These are phyloP conservation scores for Prosopocoilus inquinatus DNA, from an alignment of 2,888 invertebrate species.

Conservation along the genomic window DNA sequence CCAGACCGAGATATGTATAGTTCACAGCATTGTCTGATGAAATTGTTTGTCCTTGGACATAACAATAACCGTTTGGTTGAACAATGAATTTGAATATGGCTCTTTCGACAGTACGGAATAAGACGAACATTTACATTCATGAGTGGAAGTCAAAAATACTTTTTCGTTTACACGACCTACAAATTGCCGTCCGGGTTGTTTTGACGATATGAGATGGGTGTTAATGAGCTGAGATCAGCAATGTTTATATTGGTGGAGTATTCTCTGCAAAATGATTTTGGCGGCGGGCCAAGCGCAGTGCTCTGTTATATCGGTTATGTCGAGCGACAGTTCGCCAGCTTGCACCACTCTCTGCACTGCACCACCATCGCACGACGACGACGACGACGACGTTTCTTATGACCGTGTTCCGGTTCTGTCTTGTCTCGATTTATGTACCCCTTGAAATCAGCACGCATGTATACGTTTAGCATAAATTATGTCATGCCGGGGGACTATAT, in stretches of 20 bases:
- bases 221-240: constrained; percentile 14
- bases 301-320: constrained; percentile 1
- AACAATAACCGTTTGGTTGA: too few species aligned
- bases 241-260: constrained; percentile 15
- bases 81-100: too few species aligned
- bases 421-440: neutral
- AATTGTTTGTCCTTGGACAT: too few species aligned
- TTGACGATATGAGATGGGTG: constrained; percentile 1
- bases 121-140: too few species aligned
- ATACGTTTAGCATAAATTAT: neutral
- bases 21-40: too few species aligned
- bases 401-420: constrained; percentile 1
- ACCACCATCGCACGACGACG: neutral
- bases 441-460: neutral
- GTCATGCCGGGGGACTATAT: neutral
- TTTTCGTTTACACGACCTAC: too few species aligned
- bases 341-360: neutral
- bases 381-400: neutral
- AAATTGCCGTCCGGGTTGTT: neutral
- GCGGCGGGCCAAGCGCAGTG: constrained; percentile 25
- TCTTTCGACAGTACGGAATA: too few species aligned
- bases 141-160: too few species aligned
- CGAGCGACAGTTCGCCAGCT: neutral
- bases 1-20: too few species aligned
- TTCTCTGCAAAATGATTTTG: constrained; percentile 24